Evolutionary conservation across 1,140 invertebrate species (phyloP).

Genomic region (Drosophila ohnishii): DNA sequence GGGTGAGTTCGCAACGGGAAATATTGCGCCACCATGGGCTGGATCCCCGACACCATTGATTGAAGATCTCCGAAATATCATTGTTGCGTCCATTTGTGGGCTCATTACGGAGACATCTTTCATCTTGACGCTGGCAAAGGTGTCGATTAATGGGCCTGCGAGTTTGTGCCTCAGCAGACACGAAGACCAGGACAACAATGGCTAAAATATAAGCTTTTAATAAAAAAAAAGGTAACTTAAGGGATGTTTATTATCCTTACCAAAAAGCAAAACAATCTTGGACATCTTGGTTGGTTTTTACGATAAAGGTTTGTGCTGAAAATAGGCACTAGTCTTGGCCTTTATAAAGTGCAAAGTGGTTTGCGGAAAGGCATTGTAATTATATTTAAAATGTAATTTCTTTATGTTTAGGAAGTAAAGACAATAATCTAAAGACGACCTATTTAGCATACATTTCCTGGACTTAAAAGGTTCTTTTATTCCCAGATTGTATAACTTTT

Average conservation of each 20-base stretch:
- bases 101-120: neutral
- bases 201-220: neutral
- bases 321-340: neutral
- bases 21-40: slow-evolving; percentile 1
- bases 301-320: slow-evolving; percentile 12
- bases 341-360: slow-evolving; percentile 24
- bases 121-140: neutral
- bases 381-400: neutral
- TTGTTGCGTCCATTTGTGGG: neutral
- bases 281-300: slow-evolving; percentile 36
- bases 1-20: slow-evolving; percentile 1
- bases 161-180: slow-evolving; percentile 2
- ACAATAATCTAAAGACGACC: slow-evolving; percentile 5
- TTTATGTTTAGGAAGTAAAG: slow-evolving; percentile 4
- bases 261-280: slow-evolving; percentile 45
- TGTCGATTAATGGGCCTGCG: neutral
- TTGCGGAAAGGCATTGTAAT: neutral
- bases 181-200: neutral
- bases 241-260: slow-evolving; percentile 30
- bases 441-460: slow-evolving; percentile 4
- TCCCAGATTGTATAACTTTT: neutral
- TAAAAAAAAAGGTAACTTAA: neutral
- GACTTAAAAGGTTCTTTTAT: neutral
- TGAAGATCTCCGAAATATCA: slow-evolving; percentile 5
- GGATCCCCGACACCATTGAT: neutral